phyloP scores from a whole-genome alignment of 2,797 vertebrate species.

The Etheostoma nigrum region DNA sequence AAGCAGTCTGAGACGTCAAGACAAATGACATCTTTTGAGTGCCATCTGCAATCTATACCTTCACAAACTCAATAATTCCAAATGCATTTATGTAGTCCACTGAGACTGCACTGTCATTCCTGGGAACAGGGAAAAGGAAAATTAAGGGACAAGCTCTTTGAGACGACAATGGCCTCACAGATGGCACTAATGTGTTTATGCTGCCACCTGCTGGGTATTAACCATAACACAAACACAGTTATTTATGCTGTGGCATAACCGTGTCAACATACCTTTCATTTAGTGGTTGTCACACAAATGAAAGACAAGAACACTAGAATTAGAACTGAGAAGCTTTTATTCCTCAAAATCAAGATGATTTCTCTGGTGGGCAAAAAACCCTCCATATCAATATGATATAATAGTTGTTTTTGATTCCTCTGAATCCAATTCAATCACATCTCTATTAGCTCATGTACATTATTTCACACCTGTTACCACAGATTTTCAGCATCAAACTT shows the following conservation, averaged over 20 bases:
- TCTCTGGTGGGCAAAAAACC: slow-evolving; percentile 42
- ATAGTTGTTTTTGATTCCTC: slow-evolving; percentile 38
- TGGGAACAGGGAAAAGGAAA: slow-evolving; percentile 76
- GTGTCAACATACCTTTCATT: not conserved
- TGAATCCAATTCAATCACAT: slow-evolving; percentile 42
- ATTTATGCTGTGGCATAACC: not conserved
- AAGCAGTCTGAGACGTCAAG: slow-evolving; percentile 84
- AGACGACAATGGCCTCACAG: slow-evolving; percentile 62
- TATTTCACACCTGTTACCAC: not conserved
- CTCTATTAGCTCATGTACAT: not conserved
- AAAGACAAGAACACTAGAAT: slow-evolving; percentile 6
- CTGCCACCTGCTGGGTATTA: slow-evolving; percentile 81
- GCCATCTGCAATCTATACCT: slow-evolving; percentile 86
- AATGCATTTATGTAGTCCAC: slow-evolving; percentile 85
- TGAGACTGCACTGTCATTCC: slow-evolving; percentile 83
- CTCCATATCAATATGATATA: slow-evolving; percentile 86
- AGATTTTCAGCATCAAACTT: not conserved
- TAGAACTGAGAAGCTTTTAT: slow-evolving; percentile 55
- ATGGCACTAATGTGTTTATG: slow-evolving; percentile 55
- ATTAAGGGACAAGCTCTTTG: slow-evolving; percentile 74
- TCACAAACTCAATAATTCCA: slow-evolving; percentile 88
- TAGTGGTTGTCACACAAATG: slow-evolving; percentile 8
- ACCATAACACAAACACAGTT: not conserved
- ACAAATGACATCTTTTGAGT: slow-evolving; percentile 86
- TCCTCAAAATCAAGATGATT: slow-evolving; percentile 36